A percentile compares a stretch with the other conserved stretches of the same genome.
phyloP scores from a whole-genome alignment of 2,797 vertebrate genomes.

The Notolabrus celidotus region DNA sequence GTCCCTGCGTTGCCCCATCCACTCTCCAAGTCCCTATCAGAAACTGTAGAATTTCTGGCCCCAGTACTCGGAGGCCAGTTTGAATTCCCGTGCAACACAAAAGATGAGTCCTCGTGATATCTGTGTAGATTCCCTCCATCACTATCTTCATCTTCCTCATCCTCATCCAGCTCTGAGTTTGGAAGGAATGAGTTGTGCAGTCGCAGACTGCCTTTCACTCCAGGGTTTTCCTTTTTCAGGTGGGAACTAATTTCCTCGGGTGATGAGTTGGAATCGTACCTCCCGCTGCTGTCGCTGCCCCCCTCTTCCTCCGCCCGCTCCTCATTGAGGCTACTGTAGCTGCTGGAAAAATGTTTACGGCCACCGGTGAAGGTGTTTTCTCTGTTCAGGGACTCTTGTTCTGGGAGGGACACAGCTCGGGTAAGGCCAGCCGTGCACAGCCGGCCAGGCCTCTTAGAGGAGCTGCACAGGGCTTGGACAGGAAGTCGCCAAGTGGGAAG shows the following conservation, averaged over 20 bases:
- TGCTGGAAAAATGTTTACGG: conserved; percentile 78
- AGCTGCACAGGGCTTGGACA: conserved; percentile 84
- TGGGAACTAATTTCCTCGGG: conserved; percentile 67
- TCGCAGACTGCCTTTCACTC: conserved; percentile 53
- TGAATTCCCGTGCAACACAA: conserved; percentile 80
- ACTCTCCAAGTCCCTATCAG: conserved; percentile 16
- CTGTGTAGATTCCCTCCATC: conserved; percentile 80
- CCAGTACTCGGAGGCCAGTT: conserved; percentile 83
- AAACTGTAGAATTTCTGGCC: conserved; percentile 58
- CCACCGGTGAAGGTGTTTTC: conserved; percentile 84
- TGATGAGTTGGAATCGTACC: conserved; percentile 72
- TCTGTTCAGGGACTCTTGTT: conserved; percentile 84
- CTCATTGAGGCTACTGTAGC: conserved; percentile 74
- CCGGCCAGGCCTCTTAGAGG: conserved; percentile 83
- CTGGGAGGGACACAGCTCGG: conserved; percentile 86
- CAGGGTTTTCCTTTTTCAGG: conserved; percentile 42
- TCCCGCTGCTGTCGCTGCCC: conserved; percentile 76
- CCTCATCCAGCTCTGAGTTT: conserved; percentile 83
- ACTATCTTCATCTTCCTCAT: conserved; percentile 86
- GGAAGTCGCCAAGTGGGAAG: conserved; percentile 89
- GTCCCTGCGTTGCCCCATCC: conserved; percentile 58
- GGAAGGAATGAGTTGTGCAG: conserved; percentile 91
- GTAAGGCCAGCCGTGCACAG: conserved; percentile 87
- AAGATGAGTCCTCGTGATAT: conserved; percentile 82
- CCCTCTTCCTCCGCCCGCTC: conserved; percentile 75